These are phyloP conservation scores for Crocallis elinguaria DNA, from an alignment of 2,888 invertebrate genomes.

Conservation along the genomic window DNA sequence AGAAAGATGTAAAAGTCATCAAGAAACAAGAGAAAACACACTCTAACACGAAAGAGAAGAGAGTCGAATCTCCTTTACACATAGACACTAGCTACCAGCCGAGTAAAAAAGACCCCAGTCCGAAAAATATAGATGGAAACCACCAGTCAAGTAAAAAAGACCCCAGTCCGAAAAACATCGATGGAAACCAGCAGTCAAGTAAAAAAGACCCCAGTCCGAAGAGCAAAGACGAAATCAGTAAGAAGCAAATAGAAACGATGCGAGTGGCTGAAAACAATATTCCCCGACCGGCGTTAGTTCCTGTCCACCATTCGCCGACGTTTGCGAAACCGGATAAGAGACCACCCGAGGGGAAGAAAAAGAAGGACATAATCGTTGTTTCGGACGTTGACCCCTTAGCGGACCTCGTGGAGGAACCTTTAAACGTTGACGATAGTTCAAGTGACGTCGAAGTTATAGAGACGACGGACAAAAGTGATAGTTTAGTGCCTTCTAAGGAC, in stretches of 20 bases:
- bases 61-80: constrained; percentile 59
- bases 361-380: constrained; percentile 71
- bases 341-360: constrained; percentile 72
- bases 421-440: constrained; percentile 76
- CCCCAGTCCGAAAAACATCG: constrained; percentile 38
- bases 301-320: constrained; percentile 73
- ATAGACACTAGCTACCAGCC: constrained; percentile 66
- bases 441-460: constrained; percentile 80
- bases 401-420: constrained; percentile 64
- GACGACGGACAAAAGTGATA: constrained; percentile 61
- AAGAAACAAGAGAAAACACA: constrained; percentile 46
- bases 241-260: constrained; percentile 70
- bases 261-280: constrained; percentile 70
- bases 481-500: constrained; percentile 72
- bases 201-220: constrained; percentile 50
- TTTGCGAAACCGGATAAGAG: constrained; percentile 77
- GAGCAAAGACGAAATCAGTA: constrained; percentile 60
- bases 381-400: constrained; percentile 72
- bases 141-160: constrained; percentile 6
- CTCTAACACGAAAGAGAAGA: constrained; percentile 50
- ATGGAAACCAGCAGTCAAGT: constrained; percentile 33
- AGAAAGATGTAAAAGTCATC: constrained; percentile 44
- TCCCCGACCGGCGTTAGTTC: constrained; percentile 68
- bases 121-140: constrained; percentile 44
- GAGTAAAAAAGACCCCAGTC: constrained; percentile 40